Conservation (phyloP, 2,113 vertebrate genomes). For the Cebidichthys violaceus region DNA sequence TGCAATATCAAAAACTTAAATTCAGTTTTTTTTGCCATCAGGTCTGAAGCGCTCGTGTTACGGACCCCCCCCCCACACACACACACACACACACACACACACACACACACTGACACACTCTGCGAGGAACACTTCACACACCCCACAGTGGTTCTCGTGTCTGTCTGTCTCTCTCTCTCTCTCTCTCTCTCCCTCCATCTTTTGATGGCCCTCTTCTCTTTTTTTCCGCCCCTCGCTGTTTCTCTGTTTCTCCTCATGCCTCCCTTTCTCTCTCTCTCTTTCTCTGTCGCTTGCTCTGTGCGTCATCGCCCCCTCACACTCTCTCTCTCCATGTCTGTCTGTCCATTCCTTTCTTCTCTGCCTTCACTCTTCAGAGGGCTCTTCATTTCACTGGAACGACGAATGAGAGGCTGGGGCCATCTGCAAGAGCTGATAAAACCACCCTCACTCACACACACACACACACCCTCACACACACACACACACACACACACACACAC, state of each 20-base stretch:
- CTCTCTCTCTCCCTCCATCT: conserved; percentile 16
- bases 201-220: conserved; percentile 41
- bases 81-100: neutral
- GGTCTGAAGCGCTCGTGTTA: neutral
- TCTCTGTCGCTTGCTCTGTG: neutral
- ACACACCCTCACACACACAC: no score
- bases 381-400: conserved; percentile 75
- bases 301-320: conserved; percentile 42
- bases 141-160: conserved; percentile 28
- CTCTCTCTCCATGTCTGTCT: conserved; percentile 34
- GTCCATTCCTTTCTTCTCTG: conserved; percentile 66
- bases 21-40: neutral
- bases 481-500: conserved; percentile 2
- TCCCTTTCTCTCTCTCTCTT: neutral
- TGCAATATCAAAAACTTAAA: conserved; percentile 33
- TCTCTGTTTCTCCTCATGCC: neutral
- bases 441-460: conserved; percentile 26
- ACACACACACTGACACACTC: neutral
- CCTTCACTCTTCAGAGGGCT: conserved; percentile 72
- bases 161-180: neutral
- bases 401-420: conserved; percentile 75
- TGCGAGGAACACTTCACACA: conserved; percentile 36
- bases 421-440: conserved; percentile 78
- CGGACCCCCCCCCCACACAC: neutral
- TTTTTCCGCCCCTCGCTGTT: conserved; percentile 1